Evolutionary conservation across 1,140 invertebrate genomes (phyloP).

Genomic region (Drosophila bocki): DNA sequence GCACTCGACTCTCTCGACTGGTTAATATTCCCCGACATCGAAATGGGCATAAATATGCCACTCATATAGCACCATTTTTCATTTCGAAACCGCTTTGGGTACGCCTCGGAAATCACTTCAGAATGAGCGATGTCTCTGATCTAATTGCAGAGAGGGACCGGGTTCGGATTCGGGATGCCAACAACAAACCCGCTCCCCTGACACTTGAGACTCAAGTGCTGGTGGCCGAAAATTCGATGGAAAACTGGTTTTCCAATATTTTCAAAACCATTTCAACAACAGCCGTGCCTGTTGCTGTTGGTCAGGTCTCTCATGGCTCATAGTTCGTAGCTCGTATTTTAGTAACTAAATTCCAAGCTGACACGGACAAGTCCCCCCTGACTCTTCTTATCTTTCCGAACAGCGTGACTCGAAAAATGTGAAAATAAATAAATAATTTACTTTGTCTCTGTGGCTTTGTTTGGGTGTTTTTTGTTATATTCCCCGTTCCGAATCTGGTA

Average conservation of each 20-base stretch:
- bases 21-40: constrained; percentile 54
- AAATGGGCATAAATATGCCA: constrained; percentile 67
- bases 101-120: constrained; percentile 57
- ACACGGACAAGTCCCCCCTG: constrained; percentile 49
- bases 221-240: constrained; percentile 45
- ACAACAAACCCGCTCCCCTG: constrained; percentile 27
- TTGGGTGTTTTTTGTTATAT: constrained; percentile 69
- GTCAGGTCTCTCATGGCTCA: constrained; percentile 32
- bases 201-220: constrained; percentile 73
- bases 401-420: constrained; percentile 45
- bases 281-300: constrained; percentile 29
- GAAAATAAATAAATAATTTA: constrained; percentile 70
- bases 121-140: constrained; percentile 75
- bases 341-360: constrained; percentile 54
- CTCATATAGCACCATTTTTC: constrained; percentile 75
- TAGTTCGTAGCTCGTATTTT: constrained; percentile 60
- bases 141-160: constrained; percentile 59
- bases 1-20: constrained; percentile 21
- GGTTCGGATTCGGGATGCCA: constrained; percentile 15
- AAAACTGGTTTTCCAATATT: constrained; percentile 77
- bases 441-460: constrained; percentile 45
- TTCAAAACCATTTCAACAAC: constrained; percentile 59
- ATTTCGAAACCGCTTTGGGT: constrained; percentile 68
- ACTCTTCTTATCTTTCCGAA: constrained; percentile 64
- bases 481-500: constrained; percentile 63